These are phyloP conservation scores for Thysanoteuthis rhombus DNA, from an alignment of 2,888 invertebrate species.

Conservation along the genomic window DNA sequence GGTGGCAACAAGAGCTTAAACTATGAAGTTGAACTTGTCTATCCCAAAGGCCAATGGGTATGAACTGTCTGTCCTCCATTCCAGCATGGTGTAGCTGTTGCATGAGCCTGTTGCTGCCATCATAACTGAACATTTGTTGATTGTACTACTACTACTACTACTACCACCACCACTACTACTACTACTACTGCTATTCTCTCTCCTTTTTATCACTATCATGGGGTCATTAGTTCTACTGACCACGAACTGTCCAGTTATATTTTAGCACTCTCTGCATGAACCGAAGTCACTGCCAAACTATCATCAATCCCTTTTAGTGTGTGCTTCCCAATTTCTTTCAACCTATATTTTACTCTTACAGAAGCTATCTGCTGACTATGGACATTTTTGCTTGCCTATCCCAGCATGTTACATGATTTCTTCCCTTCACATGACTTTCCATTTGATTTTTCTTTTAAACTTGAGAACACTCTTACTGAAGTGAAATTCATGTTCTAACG, in stretches of 20 bases:
- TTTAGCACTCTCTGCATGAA: neutral
- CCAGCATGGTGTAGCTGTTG: neutral
- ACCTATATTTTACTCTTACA: neutral
- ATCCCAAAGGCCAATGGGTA: constrained; percentile 33
- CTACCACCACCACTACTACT: neutral
- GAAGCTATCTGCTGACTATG: neutral
- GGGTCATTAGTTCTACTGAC: neutral
- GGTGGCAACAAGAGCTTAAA: constrained; percentile 20
- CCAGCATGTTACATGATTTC: neutral
- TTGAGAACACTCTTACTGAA: neutral
- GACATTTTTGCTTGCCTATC: neutral
- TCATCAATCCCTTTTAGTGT: neutral
- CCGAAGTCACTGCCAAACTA: neutral
- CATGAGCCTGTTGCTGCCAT: neutral
- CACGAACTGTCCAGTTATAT: neutral
- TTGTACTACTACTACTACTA: neutral
- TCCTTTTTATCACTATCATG: neutral
- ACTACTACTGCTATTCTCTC: neutral
- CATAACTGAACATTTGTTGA: neutral
- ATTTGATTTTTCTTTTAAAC: neutral
- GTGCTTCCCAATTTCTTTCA: neutral
- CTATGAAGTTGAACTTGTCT: constrained; percentile 29
- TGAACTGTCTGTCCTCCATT: constrained; percentile 16
- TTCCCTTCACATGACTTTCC: neutral
- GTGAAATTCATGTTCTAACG: neutral